Base-by-base conservation (phyloP, 2,888 invertebrate genomes). In the Petrolisthes cinctipes region DNA sequence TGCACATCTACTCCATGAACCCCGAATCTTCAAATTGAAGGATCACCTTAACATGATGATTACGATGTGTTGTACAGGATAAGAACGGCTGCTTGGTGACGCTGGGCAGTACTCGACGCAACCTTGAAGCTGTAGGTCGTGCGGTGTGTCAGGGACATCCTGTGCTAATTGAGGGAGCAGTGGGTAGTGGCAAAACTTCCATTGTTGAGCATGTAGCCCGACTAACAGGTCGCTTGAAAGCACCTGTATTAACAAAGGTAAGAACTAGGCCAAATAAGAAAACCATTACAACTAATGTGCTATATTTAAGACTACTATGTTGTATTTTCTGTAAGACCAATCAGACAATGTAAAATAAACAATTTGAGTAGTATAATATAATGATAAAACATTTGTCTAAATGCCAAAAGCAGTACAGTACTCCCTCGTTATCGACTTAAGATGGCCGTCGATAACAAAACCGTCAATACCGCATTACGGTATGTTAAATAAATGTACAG, bases 151-250 rank as follows among this genome's bases (percentile, higher is more conserved):
- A 96, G 85, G 92, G 92, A 9, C 95, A 95, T 92, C 92, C 96
- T 5, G 94, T 96, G 78, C 95, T 96, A 90, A 93, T 98, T 0
- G 94, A 96, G 93, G 98, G 98, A 0, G 96, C 97, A 0, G 97
- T 99, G 9, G 99, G 99, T 0, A 96, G 97, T 91, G 99, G 99
- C 0, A 99, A 99, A 94, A 98, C 99, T 0, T 95, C 96, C 0
- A 92, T 99, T 4, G 96, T 98, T 11, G 97, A 98, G 92, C 95
- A 97, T 93, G 93, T 98, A 88, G 98, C 98, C 0, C 93, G 94
- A n/a, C 93, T 95, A 91, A 97, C 97, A 3, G 97, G 97, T 68
- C 53, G 88, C n/a, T 37, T 54, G 37, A 80, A 75, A 51, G 83
- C 90, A 54, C 90, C 90, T n/a, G 2, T 61, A 53, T 82, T 90